Percentiles rank a stretch among this genome's conserved stretches.
Evolutionary conservation across 2,888 invertebrate genomes (phyloP).

Genomic region (Mimachlamys varia): DNA sequence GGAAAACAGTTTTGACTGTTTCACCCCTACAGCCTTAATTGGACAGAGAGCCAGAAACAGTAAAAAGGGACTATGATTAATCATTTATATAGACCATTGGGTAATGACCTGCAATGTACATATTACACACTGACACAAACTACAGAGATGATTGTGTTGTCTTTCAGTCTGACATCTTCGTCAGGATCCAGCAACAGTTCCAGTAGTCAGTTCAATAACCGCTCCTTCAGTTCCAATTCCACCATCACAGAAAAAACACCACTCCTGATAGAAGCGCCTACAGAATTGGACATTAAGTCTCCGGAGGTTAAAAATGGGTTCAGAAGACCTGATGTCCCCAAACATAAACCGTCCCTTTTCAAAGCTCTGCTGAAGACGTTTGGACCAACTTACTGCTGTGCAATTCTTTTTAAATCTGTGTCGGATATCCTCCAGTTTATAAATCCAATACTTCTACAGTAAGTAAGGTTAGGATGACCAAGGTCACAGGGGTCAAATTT

Average conservation of each 20-base stretch:
- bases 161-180: background rate
- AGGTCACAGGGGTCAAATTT: no score
- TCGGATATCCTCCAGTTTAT: constrained; percentile 70
- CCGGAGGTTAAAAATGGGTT: background rate
- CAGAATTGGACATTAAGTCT: background rate
- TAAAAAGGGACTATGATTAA: no score
- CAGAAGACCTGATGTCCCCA: background rate
- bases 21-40: no score
- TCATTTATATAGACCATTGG: no score
- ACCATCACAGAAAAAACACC: constrained; percentile 45
- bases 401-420: constrained; percentile 65
- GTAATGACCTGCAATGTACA: no score
- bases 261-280: constrained; percentile 32
- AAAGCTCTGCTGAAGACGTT: constrained; percentile 61
- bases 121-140: no score
- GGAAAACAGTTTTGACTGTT: no score
- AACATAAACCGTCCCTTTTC: constrained; percentile 63
- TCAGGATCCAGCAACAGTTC: constrained; percentile 8
- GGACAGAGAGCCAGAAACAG: no score
- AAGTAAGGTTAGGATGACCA: constrained; percentile 48
- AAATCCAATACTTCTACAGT: constrained; percentile 67
- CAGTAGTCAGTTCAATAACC: background rate
- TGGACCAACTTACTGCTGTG: constrained; percentile 63
- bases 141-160: background rate
- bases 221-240: background rate